These are phyloP conservation scores for Seira musarum DNA, from an alignment of 2,888 invertebrate species.

Conservation along the genomic window DNA sequence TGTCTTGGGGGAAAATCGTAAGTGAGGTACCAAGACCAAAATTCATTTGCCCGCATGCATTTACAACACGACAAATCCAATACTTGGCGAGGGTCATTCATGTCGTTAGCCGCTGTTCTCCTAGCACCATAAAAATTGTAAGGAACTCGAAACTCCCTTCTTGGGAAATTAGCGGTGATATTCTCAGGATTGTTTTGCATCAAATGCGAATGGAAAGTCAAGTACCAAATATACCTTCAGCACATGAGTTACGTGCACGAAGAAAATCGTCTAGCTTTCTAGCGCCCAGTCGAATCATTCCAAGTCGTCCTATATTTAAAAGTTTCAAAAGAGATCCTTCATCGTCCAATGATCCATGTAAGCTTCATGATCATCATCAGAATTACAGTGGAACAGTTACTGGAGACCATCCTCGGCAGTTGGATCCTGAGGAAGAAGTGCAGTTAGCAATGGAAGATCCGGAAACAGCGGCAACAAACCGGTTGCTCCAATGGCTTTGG, in stretches of 20 bases:
- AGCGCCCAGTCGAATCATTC: not conserved
- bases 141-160: constrained; percentile 54
- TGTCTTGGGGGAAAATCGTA: constrained; percentile 59
- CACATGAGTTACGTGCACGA: not conserved
- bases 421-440: constrained; percentile 56
- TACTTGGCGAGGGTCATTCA: constrained; percentile 64
- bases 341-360: constrained; percentile 29
- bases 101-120: constrained; percentile 57
- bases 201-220: constrained; percentile 66
- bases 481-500: constrained; percentile 68
- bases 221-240: constrained; percentile 18
- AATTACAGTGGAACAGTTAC: not conserved
- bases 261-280: constrained; percentile 29
- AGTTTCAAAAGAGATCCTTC: constrained; percentile 37
- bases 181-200: constrained; percentile 65
- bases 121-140: constrained; percentile 52
- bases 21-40: constrained; percentile 59
- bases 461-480: constrained; percentile 65
- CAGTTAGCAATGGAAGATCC: constrained; percentile 67
- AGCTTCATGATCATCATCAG: constrained; percentile 31
- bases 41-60: constrained; percentile 67
- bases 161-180: constrained; percentile 69
- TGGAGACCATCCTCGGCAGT: constrained; percentile 1
- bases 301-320: constrained; percentile 40
- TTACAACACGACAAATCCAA: constrained; percentile 65